These are phyloP conservation scores for Herpetotheres cachinnans DNA, from an alignment of 2,113 vertebrate genomes.

Conservation along the genomic window DNA sequence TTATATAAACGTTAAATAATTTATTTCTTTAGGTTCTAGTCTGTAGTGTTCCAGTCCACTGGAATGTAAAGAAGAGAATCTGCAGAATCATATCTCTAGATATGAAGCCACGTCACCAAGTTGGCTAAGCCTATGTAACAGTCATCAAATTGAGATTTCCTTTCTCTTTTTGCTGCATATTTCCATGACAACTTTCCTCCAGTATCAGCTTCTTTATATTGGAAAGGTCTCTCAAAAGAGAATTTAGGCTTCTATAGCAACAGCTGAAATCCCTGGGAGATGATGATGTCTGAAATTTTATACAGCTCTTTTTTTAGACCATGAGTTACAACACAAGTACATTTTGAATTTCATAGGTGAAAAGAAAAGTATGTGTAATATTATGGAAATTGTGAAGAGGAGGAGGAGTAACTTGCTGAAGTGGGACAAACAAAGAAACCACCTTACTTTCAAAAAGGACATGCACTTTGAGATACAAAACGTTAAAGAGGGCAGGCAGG, in stretches of 20 bases:
- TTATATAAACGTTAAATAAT: not conserved
- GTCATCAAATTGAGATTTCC: conserved; percentile 1
- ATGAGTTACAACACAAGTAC: not conserved
- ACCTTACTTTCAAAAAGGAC: not conserved
- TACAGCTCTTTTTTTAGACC: conserved; percentile 20
- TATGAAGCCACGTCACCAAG: not conserved
- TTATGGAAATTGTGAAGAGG: not conserved
- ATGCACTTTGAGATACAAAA: not conserved
- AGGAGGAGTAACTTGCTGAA: not conserved
- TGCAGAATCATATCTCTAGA: not conserved
- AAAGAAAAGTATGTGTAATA: not conserved
- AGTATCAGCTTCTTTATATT: not conserved
- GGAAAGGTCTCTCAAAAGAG: conserved; percentile 42
- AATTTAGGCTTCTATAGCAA: conserved; percentile 60
- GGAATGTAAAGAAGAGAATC: not conserved
- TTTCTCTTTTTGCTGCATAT: conserved; percentile 34
- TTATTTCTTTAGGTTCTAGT: not conserved
- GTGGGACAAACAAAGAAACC: not conserved
- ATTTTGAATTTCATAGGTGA: not conserved
- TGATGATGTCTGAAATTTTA: conserved; percentile 18
- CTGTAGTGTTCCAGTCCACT: not conserved
- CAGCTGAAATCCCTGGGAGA: conserved; percentile 43
- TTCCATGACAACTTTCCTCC: conserved; percentile 62
- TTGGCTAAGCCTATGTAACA: not conserved
- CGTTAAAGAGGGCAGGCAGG: not conserved